phyloP scores from a whole-genome alignment of 2,797 vertebrate species.

The Scyliorhinus canicula region DNA sequence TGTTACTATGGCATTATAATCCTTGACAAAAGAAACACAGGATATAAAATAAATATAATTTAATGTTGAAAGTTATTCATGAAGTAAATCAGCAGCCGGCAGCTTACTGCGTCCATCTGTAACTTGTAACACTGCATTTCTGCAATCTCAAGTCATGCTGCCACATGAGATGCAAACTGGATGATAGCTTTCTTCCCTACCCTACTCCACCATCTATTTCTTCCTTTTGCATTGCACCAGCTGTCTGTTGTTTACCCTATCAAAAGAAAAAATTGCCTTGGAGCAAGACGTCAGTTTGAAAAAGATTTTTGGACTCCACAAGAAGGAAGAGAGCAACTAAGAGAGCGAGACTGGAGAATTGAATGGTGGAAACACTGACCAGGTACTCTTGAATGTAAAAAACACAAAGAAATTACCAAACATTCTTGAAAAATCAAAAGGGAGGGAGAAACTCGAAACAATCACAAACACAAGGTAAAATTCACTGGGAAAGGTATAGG shows the following conservation, averaged over 20 bases:
- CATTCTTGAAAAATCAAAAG: too few relatives aligned
- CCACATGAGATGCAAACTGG: neutral
- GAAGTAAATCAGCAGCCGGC: neutral
- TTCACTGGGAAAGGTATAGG: too few relatives aligned
- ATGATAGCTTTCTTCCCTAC: neutral
- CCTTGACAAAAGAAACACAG: constrained; percentile 58
- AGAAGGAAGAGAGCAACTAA: too few relatives aligned
- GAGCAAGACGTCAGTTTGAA: neutral
- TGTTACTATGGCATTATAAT: constrained; percentile 92
- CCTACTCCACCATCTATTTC: neutral
- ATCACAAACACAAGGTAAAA: too few relatives aligned
- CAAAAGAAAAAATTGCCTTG: neutral
- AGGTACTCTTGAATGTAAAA: too few relatives aligned
- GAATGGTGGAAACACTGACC: too few relatives aligned
- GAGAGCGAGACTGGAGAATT: too few relatives aligned
- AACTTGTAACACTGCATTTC: neutral
- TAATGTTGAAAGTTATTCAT: neutral
- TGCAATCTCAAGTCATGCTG: neutral
- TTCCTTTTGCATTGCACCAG: neutral
- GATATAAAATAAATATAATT: constrained; percentile 3
- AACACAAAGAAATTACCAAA: too few relatives aligned
- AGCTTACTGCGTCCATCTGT: neutral
- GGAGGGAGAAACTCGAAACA: too few relatives aligned
- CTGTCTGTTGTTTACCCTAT: neutral
- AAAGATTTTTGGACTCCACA: neutral